These are phyloP conservation scores for Falco cherrug DNA, from an alignment of 2,797 vertebrate genomes.

Conservation along the genomic window DNA sequence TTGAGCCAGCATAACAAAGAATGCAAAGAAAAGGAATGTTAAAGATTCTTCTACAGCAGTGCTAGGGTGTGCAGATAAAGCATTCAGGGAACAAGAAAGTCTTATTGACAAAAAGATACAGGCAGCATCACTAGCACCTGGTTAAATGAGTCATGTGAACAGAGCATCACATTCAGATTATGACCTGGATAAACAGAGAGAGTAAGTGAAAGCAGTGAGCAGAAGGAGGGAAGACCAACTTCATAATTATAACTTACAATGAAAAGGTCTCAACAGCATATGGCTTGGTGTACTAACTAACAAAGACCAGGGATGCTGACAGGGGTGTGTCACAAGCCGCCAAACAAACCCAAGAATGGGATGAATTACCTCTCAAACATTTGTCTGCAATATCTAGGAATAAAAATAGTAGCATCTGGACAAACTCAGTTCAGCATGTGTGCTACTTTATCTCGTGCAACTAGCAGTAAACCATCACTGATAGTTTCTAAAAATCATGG, in stretches of 20 bases:
- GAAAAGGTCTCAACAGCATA: background rate
- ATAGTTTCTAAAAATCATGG: background rate
- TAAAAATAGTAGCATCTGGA: slow-evolving; percentile 23
- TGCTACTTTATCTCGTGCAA: background rate
- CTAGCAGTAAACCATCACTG: background rate
- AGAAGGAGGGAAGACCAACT: background rate
- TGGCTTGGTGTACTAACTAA: background rate
- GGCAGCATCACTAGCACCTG: background rate
- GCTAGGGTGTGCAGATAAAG: background rate
- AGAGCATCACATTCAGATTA: background rate
- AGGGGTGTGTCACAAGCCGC: background rate
- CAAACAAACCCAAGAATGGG: background rate
- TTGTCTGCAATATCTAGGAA: background rate
- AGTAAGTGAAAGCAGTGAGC: background rate
- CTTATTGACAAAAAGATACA: background rate
- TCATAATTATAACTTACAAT: background rate
- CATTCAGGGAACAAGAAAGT: background rate
- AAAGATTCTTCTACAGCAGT: background rate
- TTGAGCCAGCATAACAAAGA: background rate
- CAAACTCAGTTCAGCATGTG: background rate
- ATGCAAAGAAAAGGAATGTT: background rate
- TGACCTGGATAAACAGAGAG: background rate
- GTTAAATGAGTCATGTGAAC: background rate
- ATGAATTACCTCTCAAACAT: background rate
- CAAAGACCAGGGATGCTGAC: background rate